Conservation (phyloP, 2,113 vertebrate species). For the Alligator sinensis region DNA sequence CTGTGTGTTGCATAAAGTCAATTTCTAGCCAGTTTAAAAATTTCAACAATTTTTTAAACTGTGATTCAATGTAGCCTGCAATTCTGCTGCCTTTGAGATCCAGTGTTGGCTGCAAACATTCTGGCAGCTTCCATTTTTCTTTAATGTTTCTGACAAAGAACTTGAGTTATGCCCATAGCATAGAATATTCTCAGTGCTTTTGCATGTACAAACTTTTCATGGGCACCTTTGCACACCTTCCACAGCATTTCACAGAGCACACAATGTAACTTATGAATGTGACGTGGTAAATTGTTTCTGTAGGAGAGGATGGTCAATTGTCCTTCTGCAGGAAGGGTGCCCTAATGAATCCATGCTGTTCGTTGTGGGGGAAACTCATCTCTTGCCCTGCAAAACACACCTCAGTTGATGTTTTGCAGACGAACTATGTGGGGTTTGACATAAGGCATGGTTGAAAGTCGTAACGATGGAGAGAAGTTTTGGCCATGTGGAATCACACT, state of each 20-base stretch:
- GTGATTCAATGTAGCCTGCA: background rate
- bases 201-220: background rate
- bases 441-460: too few species aligned
- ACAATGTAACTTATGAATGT: too few species aligned
- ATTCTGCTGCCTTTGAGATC: background rate
- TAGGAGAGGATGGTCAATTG: background rate
- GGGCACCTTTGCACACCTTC: accelerated
- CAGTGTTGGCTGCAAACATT: background rate
- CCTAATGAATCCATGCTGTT: too few species aligned
- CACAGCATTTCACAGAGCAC: background rate
- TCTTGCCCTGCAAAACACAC: too few species aligned
- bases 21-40: background rate
- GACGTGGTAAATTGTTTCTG: background rate
- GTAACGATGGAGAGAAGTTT: too few species aligned
- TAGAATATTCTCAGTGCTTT: background rate
- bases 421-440: too few species aligned
- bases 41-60: background rate
- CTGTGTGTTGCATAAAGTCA: background rate
- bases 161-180: background rate
- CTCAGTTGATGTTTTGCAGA: too few species aligned
- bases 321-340: background rate
- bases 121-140: background rate
- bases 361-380: too few species aligned
- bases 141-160: background rate
- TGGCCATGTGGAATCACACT: too few species aligned